A percentile compares a stretch with the other conserved stretches of the same genome.
phyloP scores from a whole-genome alignment of 2,888 invertebrate species.

The Diplolepis rosae region DNA sequence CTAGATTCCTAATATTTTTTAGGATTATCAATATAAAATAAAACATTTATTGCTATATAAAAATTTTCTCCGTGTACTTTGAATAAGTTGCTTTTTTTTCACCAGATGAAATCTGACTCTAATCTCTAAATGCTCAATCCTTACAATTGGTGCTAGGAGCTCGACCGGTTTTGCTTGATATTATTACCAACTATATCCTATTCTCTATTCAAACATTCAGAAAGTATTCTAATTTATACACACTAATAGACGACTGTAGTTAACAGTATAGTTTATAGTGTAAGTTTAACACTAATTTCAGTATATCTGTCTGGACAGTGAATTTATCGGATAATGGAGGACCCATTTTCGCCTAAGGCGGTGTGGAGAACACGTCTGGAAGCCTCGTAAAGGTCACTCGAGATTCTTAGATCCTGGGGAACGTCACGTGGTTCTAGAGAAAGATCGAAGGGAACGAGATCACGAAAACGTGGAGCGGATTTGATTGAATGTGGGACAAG shows the following conservation, averaged over 20 bases:
- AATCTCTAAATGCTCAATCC: background rate
- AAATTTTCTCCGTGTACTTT: no score
- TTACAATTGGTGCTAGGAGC: background rate
- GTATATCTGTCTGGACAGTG: conserved; percentile 33
- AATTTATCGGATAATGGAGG: conserved; percentile 42
- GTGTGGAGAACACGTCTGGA: conserved; percentile 44
- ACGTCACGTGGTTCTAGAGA: conserved; percentile 8
- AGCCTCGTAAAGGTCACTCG: conserved; percentile 41
- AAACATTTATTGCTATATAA: no score
- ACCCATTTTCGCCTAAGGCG: conserved; percentile 43
- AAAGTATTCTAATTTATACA: no score
- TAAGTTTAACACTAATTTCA: background rate
- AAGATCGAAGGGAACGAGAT: conserved; percentile 14
- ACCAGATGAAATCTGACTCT: no score
- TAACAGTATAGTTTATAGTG: no score
- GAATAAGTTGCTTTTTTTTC: no score
- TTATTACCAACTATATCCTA: no score
- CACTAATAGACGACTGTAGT: no score
- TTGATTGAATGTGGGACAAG: background rate
- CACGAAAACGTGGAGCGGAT: conserved; percentile 6
- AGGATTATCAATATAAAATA: no score
- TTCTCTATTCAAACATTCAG: no score
- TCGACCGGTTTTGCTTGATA: background rate
- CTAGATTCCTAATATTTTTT: no score
- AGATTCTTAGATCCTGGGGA: conserved; percentile 24